Evolutionary conservation across 1,140 invertebrate species (phyloP), one percentile per base, ranked within the genome.

Genomic region (Drosophila nebulosa): DNA sequence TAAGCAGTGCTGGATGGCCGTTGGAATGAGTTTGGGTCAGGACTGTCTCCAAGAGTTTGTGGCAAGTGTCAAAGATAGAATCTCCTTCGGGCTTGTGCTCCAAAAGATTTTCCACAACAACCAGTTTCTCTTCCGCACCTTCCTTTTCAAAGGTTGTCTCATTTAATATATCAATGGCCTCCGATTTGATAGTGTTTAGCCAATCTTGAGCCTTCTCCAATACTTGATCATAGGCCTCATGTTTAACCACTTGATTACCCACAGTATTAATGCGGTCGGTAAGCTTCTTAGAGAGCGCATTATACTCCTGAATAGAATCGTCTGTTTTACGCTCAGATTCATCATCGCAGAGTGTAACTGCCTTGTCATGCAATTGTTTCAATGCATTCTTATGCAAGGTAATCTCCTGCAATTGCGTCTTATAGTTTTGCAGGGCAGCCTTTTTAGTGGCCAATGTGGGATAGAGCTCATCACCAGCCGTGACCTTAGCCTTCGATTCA

Each of bases 381-480:
- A 98, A 90, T 67, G 97, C 95, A 42, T 94, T 95, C 83, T 95
- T 94, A 84, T 98, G 96, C 52, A 96, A 93, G 12, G 93, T 94
- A 2, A 97, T 94, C 81, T 98, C 97, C 92, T 98, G 96, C 16
- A 94, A 93, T 12, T 97, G 92, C 2, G 94, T 94, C 88, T 94
- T 95, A 74, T 95, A 96, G 9, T 94, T 93, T 75, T 97, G 95
- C 3, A 98, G 92, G 32, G 95, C 94, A n/a, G 94, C 92, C 92
- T 97, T 98, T 90, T 98, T 98, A 69, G 98, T 96, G 6, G 95
- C 94, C 36, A 98, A 91, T 2, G 95, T 97, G 22, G 96, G 93
- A 74, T 96, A 93, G 0, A 97, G 91, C 69, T 95, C 94, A 53
- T 94, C 93, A 56, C 94, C 94, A 36, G 94, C 93, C 0, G 94